Percentiles rank a stretch among this genome's conserved stretches.
Conservation (phyloP, 2,797 vertebrate genomes). For the Acestrorhynchus altus region DNA sequence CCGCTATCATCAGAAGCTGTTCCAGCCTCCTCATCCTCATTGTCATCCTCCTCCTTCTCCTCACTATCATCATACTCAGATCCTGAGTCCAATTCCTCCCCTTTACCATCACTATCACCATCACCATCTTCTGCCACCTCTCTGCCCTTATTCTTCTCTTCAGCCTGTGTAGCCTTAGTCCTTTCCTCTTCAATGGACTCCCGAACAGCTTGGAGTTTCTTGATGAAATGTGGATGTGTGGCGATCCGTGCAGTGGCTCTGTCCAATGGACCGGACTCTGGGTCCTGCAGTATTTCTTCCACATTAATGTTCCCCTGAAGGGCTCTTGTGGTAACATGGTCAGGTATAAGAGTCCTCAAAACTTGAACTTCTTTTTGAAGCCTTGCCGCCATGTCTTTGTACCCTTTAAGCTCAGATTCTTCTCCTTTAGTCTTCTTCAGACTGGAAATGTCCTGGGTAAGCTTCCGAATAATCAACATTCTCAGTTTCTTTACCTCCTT, state of each 20-base stretch:
- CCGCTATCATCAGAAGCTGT: conserved; percentile 29
- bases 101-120: not conserved
- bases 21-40: not conserved
- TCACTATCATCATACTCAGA: not conserved
- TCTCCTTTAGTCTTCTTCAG: conserved; percentile 89
- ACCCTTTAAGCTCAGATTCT: conserved; percentile 81
- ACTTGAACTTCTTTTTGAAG: conserved; percentile 90
- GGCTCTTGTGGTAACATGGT: conserved; percentile 86
- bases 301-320: conserved; percentile 84
- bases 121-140: conserved; percentile 28
- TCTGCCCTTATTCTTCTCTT: conserved; percentile 24
- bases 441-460: conserved; percentile 81
- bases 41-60: not conserved
- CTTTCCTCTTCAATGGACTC: conserved; percentile 73
- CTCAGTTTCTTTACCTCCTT: conserved; percentile 91
- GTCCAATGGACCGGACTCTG: conserved; percentile 80
- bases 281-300: conserved; percentile 85
- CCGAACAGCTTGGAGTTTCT: conserved; percentile 83
- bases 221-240: conserved; percentile 84
- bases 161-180: conserved; percentile 28
- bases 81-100: not conserved
- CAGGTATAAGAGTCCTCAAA: conserved; percentile 85
- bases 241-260: conserved; percentile 86
- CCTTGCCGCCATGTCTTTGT: conserved; percentile 81
- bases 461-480: conserved; percentile 86